phyloP scores from a whole-genome alignment of 1,140 invertebrate species.

The Drosophila dunni region DNA sequence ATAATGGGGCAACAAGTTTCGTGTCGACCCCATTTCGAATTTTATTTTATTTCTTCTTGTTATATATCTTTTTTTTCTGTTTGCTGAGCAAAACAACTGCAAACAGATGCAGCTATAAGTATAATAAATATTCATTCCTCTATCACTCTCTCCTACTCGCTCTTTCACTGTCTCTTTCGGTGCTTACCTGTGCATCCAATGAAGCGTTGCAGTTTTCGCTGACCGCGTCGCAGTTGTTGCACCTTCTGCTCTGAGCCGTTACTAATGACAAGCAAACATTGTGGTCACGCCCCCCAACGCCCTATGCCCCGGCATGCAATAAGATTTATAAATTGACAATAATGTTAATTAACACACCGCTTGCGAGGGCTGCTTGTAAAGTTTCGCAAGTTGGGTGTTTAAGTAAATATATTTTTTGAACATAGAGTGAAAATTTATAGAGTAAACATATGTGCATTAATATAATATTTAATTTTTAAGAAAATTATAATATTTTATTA shows the following conservation, averaged over 20 bases:
- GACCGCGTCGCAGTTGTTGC: conserved; percentile 44
- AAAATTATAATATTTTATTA: no score
- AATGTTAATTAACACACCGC: conserved; percentile 30
- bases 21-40: conserved; percentile 30
- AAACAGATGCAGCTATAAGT: conserved; percentile 11
- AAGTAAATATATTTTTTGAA: not conserved
- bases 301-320: conserved; percentile 27
- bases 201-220: conserved; percentile 48
- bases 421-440: no score
- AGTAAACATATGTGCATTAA: no score
- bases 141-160: not conserved
- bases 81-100: conserved; percentile 16
- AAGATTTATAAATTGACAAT: conserved; percentile 16
- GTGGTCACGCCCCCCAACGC: conserved; percentile 31
- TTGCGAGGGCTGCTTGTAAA: conserved; percentile 11
- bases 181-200: conserved; percentile 44
- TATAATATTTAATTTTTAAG: no score
- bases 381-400: not conserved
- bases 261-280: conserved; percentile 65
- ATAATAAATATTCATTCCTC: conserved; percentile 6
- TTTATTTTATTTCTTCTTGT: not conserved
- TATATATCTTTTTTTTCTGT: no score
- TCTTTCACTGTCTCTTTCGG: not conserved
- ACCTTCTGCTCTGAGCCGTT: conserved; percentile 50
- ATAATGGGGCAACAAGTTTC: conserved; percentile 53